Evolutionary conservation across 2,113 vertebrate species (phyloP).

Genomic region (Argyrosomus japonicus): DNA sequence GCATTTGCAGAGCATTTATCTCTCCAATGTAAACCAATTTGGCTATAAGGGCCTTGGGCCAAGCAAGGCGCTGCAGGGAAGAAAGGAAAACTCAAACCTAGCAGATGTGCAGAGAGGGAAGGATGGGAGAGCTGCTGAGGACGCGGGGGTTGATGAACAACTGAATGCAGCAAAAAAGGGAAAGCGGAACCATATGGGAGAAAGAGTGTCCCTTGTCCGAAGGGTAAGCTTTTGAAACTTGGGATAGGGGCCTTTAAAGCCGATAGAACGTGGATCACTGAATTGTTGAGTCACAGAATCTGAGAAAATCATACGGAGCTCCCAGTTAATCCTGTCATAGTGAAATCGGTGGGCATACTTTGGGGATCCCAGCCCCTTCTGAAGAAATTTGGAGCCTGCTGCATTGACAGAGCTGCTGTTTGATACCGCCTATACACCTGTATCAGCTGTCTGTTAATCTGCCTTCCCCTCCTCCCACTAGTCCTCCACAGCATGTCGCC

Average conservation of each 20-base stretch:
- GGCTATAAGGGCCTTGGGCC: conserved; percentile 84
- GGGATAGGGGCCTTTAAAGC: conserved; percentile 82
- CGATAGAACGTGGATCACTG: conserved; percentile 81
- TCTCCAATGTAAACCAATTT: conserved; percentile 88
- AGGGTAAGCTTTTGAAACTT: conserved; percentile 83
- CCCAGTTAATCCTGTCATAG: conserved; percentile 80
- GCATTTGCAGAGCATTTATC: conserved; percentile 88
- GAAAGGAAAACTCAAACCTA: conserved; percentile 83
- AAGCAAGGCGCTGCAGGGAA: conserved; percentile 75
- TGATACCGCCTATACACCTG: conserved; percentile 81
- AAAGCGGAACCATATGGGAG: conserved; percentile 68
- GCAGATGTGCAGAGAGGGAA: conserved; percentile 80
- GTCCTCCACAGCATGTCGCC: conserved; percentile 68
- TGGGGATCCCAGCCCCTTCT: conserved; percentile 66
- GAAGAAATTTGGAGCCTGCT: conserved; percentile 71
- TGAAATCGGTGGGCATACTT: conserved; percentile 67
- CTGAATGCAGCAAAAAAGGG: conserved; percentile 72
- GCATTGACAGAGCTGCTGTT: conserved; percentile 80
- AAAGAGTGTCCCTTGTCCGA: conserved; percentile 79
- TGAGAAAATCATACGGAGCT: conserved; percentile 79
- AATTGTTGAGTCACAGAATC: conserved; percentile 87
- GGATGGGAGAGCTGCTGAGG: conserved; percentile 70
- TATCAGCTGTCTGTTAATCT: conserved; percentile 85
- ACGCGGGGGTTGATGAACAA: conserved; percentile 69
- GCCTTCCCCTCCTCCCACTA: conserved; percentile 73